These are phyloP conservation scores for Torymus auratus DNA, from an alignment of 2,888 invertebrate genomes.

Conservation along the genomic window DNA sequence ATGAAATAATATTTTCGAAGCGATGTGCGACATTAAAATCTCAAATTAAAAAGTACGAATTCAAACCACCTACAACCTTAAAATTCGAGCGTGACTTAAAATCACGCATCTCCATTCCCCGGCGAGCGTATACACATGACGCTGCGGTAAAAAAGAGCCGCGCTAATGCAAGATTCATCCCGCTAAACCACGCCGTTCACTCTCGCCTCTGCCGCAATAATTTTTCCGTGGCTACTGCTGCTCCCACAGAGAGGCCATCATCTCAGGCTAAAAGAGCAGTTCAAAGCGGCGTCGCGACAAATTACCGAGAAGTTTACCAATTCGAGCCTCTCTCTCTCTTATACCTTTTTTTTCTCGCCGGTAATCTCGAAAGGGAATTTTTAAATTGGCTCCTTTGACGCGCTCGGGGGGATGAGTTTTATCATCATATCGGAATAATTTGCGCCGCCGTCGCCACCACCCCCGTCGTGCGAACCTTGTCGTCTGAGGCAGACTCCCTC, in stretches of 20 bases:
- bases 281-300: slow-evolving; percentile 72
- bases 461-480: background rate
- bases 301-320: slow-evolving; percentile 75
- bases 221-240: slow-evolving; percentile 15
- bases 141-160: slow-evolving; percentile 42
- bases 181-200: slow-evolving; percentile 48
- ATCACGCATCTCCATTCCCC: too few relatives aligned
- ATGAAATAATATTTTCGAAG: too few relatives aligned
- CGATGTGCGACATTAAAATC: too few relatives aligned
- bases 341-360: slow-evolving; percentile 60
- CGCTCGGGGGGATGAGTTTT: slow-evolving; percentile 73
- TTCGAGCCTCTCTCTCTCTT: slow-evolving; percentile 58
- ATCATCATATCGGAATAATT: slow-evolving; percentile 75
- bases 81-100: too few relatives aligned
- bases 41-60: too few relatives aligned
- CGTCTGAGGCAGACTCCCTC: background rate
- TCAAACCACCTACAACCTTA: too few relatives aligned
- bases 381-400: slow-evolving; percentile 77
- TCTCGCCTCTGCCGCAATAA: slow-evolving; percentile 29
- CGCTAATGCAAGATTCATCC: slow-evolving; percentile 54
- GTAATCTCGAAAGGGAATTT: slow-evolving; percentile 75
- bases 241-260: background rate
- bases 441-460: slow-evolving; percentile 57
- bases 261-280: slow-evolving; percentile 64
- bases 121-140: too few relatives aligned